Evolutionary conservation across 2,888 invertebrate genomes (phyloP).

Genomic region (Oxyscelio sp.): DNA sequence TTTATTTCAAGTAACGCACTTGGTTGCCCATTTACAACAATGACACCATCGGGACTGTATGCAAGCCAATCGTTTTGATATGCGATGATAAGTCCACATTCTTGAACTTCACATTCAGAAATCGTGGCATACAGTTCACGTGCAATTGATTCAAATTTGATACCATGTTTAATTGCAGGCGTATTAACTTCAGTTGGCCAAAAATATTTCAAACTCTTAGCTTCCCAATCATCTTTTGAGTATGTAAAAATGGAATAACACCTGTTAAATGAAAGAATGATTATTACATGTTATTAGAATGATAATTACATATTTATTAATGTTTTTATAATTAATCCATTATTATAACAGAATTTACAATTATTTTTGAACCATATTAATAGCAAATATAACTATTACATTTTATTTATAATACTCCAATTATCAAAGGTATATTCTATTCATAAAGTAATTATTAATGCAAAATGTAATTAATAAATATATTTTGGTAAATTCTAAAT

Average conservation of each 20-base stretch:
- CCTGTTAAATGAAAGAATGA: neutral
- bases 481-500: too few species aligned
- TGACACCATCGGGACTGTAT: constrained; percentile 19
- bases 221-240: constrained; percentile 24
- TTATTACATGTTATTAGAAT: too few species aligned
- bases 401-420: too few species aligned
- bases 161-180: constrained; percentile 10
- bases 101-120: neutral
- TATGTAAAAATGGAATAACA: constrained; percentile 22
- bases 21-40: neutral
- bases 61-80: constrained; percentile 23
- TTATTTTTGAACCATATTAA: too few species aligned
- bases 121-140: neutral
- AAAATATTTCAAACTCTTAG: constrained; percentile 20
- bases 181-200: constrained; percentile 2
- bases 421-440: too few species aligned
- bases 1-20: constrained; percentile 17
- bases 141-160: constrained; percentile 19
- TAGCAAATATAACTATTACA: too few species aligned
- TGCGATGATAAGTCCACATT: constrained; percentile 18
- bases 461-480: too few species aligned
- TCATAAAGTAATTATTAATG: too few species aligned
- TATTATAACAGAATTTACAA: too few species aligned
- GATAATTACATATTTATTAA: too few species aligned
- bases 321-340: too few species aligned